These are phyloP conservation scores for Melanocharis versteri DNA, from an alignment of 2,113 vertebrate genomes.

Conservation along the genomic window DNA sequence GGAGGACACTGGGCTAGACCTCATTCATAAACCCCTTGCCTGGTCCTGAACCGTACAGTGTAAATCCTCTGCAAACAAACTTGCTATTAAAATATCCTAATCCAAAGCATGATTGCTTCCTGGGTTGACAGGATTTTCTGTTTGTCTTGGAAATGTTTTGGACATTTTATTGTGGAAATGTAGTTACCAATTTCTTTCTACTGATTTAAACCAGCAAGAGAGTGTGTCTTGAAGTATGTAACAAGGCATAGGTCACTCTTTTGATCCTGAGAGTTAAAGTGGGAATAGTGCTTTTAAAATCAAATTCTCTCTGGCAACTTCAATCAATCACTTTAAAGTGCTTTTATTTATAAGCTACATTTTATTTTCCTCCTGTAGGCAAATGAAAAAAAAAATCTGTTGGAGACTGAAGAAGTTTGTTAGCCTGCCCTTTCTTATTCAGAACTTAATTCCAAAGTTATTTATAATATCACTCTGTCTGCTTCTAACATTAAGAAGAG, in stretches of 20 bases:
- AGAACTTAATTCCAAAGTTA: neutral
- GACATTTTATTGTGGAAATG: neutral
- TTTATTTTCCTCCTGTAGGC: neutral
- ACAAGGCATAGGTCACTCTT: neutral
- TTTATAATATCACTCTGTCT: neutral
- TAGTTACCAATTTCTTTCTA: neutral
- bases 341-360: neutral
- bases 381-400: neutral
- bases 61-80: neutral
- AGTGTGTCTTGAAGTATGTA: neutral
- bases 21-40: neutral
- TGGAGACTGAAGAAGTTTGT: neutral
- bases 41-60: neutral
- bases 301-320: neutral
- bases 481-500: neutral
- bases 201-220: neutral
- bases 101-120: neutral
- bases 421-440: neutral
- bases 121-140: neutral
- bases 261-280: neutral
- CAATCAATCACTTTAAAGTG: neutral
- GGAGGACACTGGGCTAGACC: neutral
- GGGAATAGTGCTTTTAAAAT: neutral
- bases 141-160: neutral
- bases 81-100: neutral